Evolutionary conservation across 2,888 invertebrate genomes (phyloP).

Genomic region (Argyresthia albistria): DNA sequence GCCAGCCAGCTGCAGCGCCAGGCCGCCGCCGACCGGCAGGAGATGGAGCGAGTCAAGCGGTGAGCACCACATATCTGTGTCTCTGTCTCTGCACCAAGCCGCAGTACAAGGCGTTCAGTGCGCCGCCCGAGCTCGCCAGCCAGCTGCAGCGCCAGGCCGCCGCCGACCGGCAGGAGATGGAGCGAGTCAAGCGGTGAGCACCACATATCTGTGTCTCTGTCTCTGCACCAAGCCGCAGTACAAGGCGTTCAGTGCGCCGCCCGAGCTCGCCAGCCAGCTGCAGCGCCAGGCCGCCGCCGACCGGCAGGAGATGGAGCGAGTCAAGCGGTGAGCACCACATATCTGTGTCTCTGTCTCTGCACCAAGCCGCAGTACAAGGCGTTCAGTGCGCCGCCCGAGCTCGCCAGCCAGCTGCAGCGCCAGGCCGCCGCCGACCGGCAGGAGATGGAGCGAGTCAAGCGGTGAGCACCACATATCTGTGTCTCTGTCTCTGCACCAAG

Average conservation of each 20-base stretch:
- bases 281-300: constrained; percentile 89
- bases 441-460: constrained; percentile 87
- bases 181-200: constrained; percentile 91
- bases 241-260: constrained; percentile 91
- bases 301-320: constrained; percentile 85
- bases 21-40: constrained; percentile 86
- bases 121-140: constrained; percentile 90
- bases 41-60: constrained; percentile 86
- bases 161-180: constrained; percentile 86
- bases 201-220: too few species aligned
- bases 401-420: too few species aligned
- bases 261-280: constrained; percentile 90
- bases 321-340: constrained; percentile 74
- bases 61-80: constrained; percentile 31
- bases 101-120: constrained; percentile 84
- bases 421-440: constrained; percentile 83
- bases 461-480: too few species aligned
- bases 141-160: too few species aligned
- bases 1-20: constrained; percentile 92
- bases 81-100: too few species aligned
- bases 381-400: too few species aligned
- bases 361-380: too few species aligned
- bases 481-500: too few species aligned
- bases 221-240: constrained; percentile 92
- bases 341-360: too few species aligned